Base-by-base conservation (phyloP, 2,797 vertebrate species). In the Lophius americanus region DNA sequence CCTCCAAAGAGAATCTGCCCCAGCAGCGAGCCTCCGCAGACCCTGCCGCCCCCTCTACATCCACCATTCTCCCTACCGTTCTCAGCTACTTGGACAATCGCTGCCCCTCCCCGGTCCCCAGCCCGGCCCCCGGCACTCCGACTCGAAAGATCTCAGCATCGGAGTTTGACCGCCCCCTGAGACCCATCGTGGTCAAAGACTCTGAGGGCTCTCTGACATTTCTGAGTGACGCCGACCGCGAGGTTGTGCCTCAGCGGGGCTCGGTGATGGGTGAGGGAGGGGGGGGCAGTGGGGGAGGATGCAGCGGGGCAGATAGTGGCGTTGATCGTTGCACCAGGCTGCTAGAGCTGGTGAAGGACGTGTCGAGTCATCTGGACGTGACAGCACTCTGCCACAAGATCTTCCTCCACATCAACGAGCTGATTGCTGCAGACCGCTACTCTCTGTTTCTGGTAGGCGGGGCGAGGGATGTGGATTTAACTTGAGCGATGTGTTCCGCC, bases 311-410 rank as follows among this genome's bases (percentile, higher is more conserved):
- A 10, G 66, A 76, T 3, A 49, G 71, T 1, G 79, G 52, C 36
- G 83, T 79, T 0, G 92, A 98, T 87, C 96, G 95, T 54, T 98
- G 96, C 59, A 89, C 96, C n/a, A 90, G 96, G 75, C 94, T 99
- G 66, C 85, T 99, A 89, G 96, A 98, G 91, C 92, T 99, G 61
- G 97, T 99, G 60, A 96, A 96, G 78, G 97, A 99, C 52, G 98
- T 99, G 77, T 97, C 98, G 3, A 97, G 96, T 78, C 96, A 98
- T 68, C 90, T 99, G 89, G 98, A 99, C 42, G 96, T 99, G 86
- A 96, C 97, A 4, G 94, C 96, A 0, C 95, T 99, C 69, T 99
- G 98, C 83, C 97, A 99, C 88, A 97, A 96, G 89, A 99, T 99
- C 85, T 98, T 99, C 91, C 91, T 99, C 7, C 98, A 99, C 68